phyloP scores from a whole-genome alignment of 2,113 vertebrate genomes.

The Hypanus sabinus region DNA sequence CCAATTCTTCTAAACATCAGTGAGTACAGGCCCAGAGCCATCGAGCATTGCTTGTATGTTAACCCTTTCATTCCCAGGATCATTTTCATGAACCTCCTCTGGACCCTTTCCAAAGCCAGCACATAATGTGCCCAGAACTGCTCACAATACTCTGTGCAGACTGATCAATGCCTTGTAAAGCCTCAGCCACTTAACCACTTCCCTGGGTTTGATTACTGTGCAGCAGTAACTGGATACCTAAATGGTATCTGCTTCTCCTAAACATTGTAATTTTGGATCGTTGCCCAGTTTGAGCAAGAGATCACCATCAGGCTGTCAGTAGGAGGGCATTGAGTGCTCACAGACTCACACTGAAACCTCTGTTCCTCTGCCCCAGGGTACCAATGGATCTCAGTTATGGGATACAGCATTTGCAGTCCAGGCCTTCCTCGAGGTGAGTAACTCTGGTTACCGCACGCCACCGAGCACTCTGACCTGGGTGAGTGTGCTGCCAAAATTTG shows the following conservation, averaged over 20 bases:
- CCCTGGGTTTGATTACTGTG: neutral
- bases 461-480: no score
- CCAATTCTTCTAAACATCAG: no score
- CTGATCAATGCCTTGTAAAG: no score
- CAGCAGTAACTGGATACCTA: neutral
- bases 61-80: no score
- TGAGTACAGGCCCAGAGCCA: no score
- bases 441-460: neutral
- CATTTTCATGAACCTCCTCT: no score
- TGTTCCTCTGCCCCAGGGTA: constrained; percentile 62
- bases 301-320: neutral
- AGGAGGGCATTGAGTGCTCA: neutral
- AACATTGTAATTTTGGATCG: neutral
- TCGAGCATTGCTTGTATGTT: no score
- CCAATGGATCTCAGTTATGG: constrained; percentile 94
- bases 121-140: no score
- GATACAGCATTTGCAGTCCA: constrained; percentile 88
- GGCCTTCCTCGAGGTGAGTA: constrained; percentile 79
- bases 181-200: neutral
- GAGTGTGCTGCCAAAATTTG: neutral
- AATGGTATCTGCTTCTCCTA: neutral
- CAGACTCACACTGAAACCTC: neutral
- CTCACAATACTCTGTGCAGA: no score
- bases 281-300: neutral
- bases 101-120: no score